A percentile compares a stretch with the other conserved stretches of the same genome.
Evolutionary conservation across 2,888 invertebrate species (phyloP).

Genomic region (Eupithecia exiguata): DNA sequence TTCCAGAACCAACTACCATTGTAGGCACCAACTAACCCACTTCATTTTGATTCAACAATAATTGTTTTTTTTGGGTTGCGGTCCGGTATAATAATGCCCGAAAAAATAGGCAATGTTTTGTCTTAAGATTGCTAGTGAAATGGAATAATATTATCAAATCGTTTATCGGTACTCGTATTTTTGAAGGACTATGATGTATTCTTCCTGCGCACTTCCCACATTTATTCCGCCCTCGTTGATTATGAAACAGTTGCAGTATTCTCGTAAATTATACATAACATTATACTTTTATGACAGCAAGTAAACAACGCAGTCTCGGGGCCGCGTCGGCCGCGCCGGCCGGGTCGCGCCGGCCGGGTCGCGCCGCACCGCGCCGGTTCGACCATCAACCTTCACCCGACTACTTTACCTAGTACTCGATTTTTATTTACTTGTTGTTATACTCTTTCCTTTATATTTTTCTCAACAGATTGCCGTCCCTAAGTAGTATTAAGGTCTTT

Average conservation of each 20-base stretch:
- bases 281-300: conserved; percentile 22
- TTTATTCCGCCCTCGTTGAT: conserved; percentile 22
- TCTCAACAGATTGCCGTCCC: no score
- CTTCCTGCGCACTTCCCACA: conserved; percentile 1
- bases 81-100: background rate
- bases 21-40: background rate
- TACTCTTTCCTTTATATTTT: no score
- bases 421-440: no score
- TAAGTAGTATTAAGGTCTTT: no score
- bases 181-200: background rate
- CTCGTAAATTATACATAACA: conserved; percentile 18
- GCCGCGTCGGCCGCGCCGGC: background rate
- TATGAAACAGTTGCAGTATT: conserved; percentile 24
- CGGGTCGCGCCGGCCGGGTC: background rate
- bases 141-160: conserved; percentile 14
- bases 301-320: conserved; percentile 24
- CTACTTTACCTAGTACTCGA: no score
- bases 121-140: background rate
- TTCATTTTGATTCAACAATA: background rate
- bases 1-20: background rate
- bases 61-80: background rate
- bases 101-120: background rate
- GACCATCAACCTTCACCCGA: no score
- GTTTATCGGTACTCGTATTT: conserved; percentile 5
- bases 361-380: no score